Evolutionary conservation across 37 sponge, comb jelly and placozoan species (phyloP), one percentile per base, ranked within the genome.

Genomic region (Petrosia ficiformis): DNA sequence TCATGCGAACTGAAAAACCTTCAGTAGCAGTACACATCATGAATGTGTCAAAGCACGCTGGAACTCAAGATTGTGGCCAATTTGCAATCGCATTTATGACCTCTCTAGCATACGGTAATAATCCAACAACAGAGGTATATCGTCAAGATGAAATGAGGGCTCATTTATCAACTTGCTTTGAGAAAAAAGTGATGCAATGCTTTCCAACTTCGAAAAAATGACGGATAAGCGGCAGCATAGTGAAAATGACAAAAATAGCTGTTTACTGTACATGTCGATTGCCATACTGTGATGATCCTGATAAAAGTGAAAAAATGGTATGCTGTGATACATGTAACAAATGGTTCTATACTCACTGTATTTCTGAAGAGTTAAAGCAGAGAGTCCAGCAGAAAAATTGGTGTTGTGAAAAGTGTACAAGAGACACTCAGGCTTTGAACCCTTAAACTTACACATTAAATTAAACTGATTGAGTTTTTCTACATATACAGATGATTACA

Each of bases 121-220:
- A 86, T 79, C 74, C 79, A 31, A 66, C 66, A 39, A 37, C 35
- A 36, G 39, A 36, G 8, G 34, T 34, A 70, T 72, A 65, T 73
- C 32, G 61, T 26, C 67, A 85, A 64, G 29, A 74, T 34, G 68
- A 56, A 68, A 72, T 85, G 79, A 54, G 79, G 59, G 19, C 44
- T 38, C 85, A 85, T 72, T 65, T 78, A 19, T 43, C 72, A 39
- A 40, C 58, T 65, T 85, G 85, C 72, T 41, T 84, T 35, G 68
- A 77, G n/a, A 59, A 42, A 29, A 36, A 74, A 25, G 29, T 14
- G 10, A 48, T 82, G 16, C 19, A 39, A 26, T 68, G 54, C 14
- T 82, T 82, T 74, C 82, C 82, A 30, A 29, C 44, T 29, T 42
- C 16, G 54, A 48, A 48, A 14, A 8, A 14, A 48, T 48, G 54